Percentiles rank a stretch among this genome's conserved stretches.
These are phyloP conservation scores for Malacoraja senta DNA, from an alignment of 2,797 vertebrate genomes.

Conservation along the genomic window DNA sequence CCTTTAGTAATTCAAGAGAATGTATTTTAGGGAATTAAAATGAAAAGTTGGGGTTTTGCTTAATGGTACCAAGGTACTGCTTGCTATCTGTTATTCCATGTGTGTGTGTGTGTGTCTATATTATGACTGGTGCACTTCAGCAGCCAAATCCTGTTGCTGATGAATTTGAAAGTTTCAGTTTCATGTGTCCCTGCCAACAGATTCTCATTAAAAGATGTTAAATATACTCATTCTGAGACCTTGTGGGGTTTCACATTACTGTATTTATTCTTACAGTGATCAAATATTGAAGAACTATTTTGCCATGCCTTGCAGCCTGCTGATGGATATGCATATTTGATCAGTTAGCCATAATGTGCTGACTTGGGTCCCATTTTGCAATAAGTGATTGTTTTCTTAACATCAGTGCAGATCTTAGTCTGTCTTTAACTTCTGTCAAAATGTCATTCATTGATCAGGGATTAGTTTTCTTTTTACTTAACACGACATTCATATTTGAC, in stretches of 20 bases:
- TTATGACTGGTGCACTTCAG: background rate
- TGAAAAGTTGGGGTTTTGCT: background rate
- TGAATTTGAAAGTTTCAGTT: slow-evolving; percentile 28
- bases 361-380: slow-evolving; percentile 24
- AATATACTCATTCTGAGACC: slow-evolving; percentile 30
- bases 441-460: background rate
- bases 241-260: slow-evolving; percentile 18
- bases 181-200: slow-evolving; percentile 30
- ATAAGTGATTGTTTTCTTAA: slow-evolving; percentile 31
- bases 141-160: slow-evolving; percentile 2
- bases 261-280: slow-evolving; percentile 33
- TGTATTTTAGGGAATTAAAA: background rate
- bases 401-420: background rate
- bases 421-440: slow-evolving; percentile 13
- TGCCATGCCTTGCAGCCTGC: background rate
- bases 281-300: slow-evolving; percentile 20
- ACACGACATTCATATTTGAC: background rate
- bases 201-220: slow-evolving; percentile 35
- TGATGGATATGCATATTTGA: slow-evolving; percentile 4
- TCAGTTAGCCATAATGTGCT: background rate
- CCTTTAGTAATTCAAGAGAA: slow-evolving; percentile 1
- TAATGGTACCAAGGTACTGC: background rate
- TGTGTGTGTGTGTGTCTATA: background rate
- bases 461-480: slow-evolving; percentile 16
- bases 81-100: background rate